These are phyloP conservation scores for Ornithorhynchus anatinus DNA, from an alignment of 2,113 vertebrate species.

Conservation along the genomic window DNA sequence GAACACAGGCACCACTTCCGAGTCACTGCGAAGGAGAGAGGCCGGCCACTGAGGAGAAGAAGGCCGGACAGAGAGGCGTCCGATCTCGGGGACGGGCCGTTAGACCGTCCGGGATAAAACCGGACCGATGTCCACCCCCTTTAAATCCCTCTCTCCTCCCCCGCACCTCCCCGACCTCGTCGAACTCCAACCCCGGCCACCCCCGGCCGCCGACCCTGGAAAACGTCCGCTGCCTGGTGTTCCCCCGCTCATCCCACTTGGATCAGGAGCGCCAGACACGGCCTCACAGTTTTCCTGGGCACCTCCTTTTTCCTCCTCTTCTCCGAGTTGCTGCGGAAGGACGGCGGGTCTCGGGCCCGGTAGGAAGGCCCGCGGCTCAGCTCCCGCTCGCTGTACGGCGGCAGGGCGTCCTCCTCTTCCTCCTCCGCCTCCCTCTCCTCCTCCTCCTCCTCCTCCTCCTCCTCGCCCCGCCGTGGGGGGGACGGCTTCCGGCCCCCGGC, in stretches of 20 bases:
- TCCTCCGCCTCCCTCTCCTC: slow-evolving; percentile 48
- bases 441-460: slow-evolving; percentile 64
- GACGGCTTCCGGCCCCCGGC: slow-evolving; percentile 58
- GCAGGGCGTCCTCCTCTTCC: slow-evolving; percentile 79
- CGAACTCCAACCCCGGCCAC: not conserved
- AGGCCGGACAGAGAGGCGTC: too few species aligned
- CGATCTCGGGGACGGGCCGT: too few species aligned
- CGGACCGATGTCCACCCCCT: not conserved
- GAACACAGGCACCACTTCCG: too few species aligned
- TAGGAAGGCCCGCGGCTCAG: slow-evolving; percentile 73
- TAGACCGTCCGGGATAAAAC: too few species aligned
- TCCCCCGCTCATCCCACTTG: slow-evolving; percentile 26
- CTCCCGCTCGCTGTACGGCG: slow-evolving; percentile 81
- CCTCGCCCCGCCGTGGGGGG: slow-evolving; percentile 56
- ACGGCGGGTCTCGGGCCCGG: slow-evolving; percentile 72
- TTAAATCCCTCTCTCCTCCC: not conserved
- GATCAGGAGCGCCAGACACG: slow-evolving; percentile 41
- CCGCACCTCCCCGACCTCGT: not conserved
- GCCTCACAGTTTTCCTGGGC: slow-evolving; percentile 86
- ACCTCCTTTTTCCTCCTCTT: slow-evolving; percentile 82
- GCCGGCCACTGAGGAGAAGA: too few species aligned
- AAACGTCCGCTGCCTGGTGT: slow-evolving; percentile 1
- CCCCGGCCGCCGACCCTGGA: not conserved
- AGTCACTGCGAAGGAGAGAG: too few species aligned
- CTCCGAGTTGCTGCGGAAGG: slow-evolving; percentile 67